Evolutionary conservation across 2,888 invertebrate genomes (phyloP), one percentile per base, ranked within the genome.

Genomic region (Odontocolon sp.): DNA sequence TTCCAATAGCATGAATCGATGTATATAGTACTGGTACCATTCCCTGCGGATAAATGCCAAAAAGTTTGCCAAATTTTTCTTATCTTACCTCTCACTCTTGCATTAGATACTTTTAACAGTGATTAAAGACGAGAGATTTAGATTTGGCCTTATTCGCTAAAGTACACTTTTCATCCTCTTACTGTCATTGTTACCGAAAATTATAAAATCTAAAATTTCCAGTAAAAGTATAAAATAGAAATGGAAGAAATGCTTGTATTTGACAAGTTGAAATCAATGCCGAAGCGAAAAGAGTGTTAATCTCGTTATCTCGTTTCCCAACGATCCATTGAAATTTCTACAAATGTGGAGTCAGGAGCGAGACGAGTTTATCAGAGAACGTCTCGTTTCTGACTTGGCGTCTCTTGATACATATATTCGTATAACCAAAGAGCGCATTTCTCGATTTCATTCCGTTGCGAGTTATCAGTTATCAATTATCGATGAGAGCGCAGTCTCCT

Each of bases 31-130:
- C 57, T 54, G 68, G 63, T 63, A 64, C 68, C 63, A 50, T 67
- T 57, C 68, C 72, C 77, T 63, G 57, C 72, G 72, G 77, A 59
- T 77, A 77, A 68, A 72, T 72, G 72, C 77, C 77, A 72, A 77
- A 72, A 77, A 77, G 68, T 77, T 77, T 68, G 77, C 77, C 72
- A 72, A 77, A 68, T 77, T 77, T 77, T 77, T 77, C 68, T 77
- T 72, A 72, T 72, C 21, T 23, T 68, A 16, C 31, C 42, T 57
- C 42, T 31, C 14, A 18, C 23, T 9, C 40, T 36, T 16, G 71
- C 74, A 52, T 78, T 75, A 75, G 57, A 78, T 70, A 72, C 77
- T 77, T 71, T 64, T 68, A 68, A 57, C 67, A 56, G 72, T 72
- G 71, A 77, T 77, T 72, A 72, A 72, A 77, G 77, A 72, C 71